These are phyloP conservation scores for Laupala kohalensis DNA, from an alignment of 1,140 invertebrate genomes.

Conservation along the genomic window DNA sequence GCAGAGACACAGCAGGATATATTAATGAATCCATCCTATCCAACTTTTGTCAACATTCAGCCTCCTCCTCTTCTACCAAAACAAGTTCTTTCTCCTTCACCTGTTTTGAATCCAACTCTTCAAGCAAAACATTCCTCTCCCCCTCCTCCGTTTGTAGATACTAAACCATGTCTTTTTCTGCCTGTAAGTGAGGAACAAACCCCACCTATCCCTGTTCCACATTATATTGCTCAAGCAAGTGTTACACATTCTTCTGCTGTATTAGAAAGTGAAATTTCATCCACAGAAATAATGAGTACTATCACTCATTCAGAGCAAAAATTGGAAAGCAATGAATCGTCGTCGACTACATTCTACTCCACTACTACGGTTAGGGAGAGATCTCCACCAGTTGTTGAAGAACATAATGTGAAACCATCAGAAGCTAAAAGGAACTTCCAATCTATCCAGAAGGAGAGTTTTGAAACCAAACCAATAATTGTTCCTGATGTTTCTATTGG, in stretches of 20 bases:
- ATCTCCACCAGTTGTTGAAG: slow-evolving; percentile 22
- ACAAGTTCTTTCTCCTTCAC: background rate
- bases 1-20: background rate
- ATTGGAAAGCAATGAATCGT: slow-evolving; percentile 6
- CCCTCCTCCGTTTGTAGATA: too few species aligned
- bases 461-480: slow-evolving; percentile 35
- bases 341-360: too few species aligned
- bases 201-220: slow-evolving; percentile 19
- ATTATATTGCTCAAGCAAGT: slow-evolving; percentile 22
- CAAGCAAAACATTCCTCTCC: too few species aligned
- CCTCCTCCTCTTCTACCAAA: background rate
- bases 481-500: slow-evolving; percentile 29
- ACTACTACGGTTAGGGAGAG: background rate
- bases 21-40: background rate
- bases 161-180: too few species aligned
- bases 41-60: background rate
- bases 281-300: slow-evolving; percentile 9
- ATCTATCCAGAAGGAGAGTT: slow-evolving; percentile 22
- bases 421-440: slow-evolving; percentile 30
- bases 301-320: slow-evolving; percentile 9
- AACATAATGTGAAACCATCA: slow-evolving; percentile 24
- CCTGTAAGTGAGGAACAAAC: too few species aligned
- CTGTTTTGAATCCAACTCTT: background rate
- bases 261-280: background rate
- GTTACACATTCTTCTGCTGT: slow-evolving; percentile 11